Conservation (phyloP, 2,797 vertebrate genomes). For the Artibeus lituratus region DNA sequence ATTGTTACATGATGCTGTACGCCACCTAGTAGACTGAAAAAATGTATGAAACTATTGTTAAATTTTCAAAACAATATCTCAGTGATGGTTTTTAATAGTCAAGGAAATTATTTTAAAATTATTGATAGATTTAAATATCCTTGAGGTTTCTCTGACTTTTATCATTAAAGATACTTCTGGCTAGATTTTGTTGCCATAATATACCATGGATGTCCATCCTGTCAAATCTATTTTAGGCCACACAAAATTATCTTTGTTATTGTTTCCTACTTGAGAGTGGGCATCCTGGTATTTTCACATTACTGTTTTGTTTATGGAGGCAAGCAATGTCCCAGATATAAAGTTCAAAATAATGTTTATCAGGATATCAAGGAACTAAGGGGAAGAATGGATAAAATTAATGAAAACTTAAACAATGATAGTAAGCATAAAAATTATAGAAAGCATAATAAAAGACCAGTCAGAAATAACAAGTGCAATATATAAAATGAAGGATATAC, state of each 20-base stretch:
- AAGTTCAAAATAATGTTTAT: too few species aligned
- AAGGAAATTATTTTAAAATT: not conserved
- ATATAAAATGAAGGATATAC: too few species aligned
- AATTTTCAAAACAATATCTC: not conserved
- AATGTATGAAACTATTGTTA: not conserved
- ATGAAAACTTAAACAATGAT: too few species aligned
- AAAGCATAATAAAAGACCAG: too few species aligned
- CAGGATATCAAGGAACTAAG: too few species aligned
- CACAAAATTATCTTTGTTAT: not conserved
- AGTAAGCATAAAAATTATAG: too few species aligned
- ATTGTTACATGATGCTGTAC: not conserved
- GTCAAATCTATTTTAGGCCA: not conserved
- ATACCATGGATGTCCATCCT: not conserved
- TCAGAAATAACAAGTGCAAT: too few species aligned
- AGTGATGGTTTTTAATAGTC: not conserved
- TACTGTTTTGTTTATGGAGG: not conserved
- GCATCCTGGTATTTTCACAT: not conserved
- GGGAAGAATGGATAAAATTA: too few species aligned
- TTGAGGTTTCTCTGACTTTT: not conserved
- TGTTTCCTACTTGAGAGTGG: not conserved
- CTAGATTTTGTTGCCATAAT: not conserved
- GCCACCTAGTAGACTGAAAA: not conserved
- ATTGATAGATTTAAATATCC: not conserved
- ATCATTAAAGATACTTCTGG: not conserved
- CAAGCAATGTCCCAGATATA: too few species aligned